phyloP scores from a whole-genome alignment of 2,888 invertebrate genomes.

The Synergus umbraculus region DNA sequence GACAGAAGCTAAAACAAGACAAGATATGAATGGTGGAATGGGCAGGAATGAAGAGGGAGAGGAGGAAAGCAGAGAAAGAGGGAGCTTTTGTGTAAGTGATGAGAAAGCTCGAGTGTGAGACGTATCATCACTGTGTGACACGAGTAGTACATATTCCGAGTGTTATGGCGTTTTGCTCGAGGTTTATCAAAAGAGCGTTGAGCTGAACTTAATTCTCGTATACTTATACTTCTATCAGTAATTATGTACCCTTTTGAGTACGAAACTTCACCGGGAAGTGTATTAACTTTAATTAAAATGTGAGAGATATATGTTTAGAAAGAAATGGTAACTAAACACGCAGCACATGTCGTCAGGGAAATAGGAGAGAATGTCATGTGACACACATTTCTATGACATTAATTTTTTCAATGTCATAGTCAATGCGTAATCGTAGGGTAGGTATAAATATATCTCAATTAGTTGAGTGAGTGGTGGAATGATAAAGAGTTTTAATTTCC shows the following conservation, averaged over 20 bases:
- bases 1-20: conserved; percentile 26
- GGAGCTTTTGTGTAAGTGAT: conserved; percentile 29
- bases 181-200: conserved; percentile 3
- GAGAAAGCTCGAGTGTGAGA: conserved; percentile 25
- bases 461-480: no score
- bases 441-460: no score
- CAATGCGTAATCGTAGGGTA: background rate
- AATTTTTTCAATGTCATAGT: background rate
- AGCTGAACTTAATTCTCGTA: background rate
- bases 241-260: background rate
- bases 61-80: background rate
- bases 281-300: background rate
- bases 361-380: background rate
- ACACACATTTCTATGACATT: background rate
- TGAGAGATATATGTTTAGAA: background rate
- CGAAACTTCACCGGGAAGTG: background rate
- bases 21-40: conserved; percentile 21
- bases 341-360: background rate
- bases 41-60: background rate
- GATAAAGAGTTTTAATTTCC: no score
- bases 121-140: conserved; percentile 34
- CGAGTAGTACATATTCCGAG: conserved; percentile 6
- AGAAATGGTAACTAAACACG: background rate
- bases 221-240: background rate
- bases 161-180: background rate